phyloP scores from a whole-genome alignment of 2,888 invertebrate species.

The Troilus luridus region DNA sequence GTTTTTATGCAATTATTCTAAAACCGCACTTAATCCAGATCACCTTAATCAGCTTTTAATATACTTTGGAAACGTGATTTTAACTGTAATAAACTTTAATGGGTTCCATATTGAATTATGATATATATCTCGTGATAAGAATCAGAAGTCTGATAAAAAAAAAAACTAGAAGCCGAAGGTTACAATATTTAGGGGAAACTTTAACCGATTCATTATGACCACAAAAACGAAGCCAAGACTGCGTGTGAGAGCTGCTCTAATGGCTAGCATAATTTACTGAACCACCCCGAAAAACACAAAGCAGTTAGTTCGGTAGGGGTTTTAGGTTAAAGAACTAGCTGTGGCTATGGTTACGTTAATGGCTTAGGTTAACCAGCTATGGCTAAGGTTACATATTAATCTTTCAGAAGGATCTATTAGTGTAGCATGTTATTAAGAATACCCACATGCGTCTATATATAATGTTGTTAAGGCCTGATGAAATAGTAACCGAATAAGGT shows the following conservation, averaged over 20 bases:
- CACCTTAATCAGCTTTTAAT: too few relatives aligned
- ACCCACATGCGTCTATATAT: not conserved
- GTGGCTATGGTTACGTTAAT: not conserved
- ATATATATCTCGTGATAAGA: too few relatives aligned
- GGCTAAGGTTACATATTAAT: slow-evolving; percentile 15
- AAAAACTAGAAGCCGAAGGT: not conserved
- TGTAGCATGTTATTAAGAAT: not conserved
- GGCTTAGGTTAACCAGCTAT: too few relatives aligned
- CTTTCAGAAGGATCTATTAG: not conserved
- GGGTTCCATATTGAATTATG: too few relatives aligned
- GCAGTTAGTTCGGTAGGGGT: not conserved
- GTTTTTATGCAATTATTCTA: too few relatives aligned
- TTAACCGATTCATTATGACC: slow-evolving; percentile 17
- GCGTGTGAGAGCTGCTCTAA: slow-evolving; percentile 37
- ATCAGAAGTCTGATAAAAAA: not conserved
- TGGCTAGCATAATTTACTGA: slow-evolving; percentile 12
- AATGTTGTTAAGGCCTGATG: too few relatives aligned
- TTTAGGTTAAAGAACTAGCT: not conserved
- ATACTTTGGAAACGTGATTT: too few relatives aligned
- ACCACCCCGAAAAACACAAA: not conserved
- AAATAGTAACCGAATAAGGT: too few relatives aligned
- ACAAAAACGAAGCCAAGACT: slow-evolving; percentile 26
- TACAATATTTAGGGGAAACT: slow-evolving; percentile 1
- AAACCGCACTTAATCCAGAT: too few relatives aligned
- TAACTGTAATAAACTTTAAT: not conserved